Evolutionary conservation across 2,797 vertebrate genomes (phyloP), one percentile per base, ranked within the genome.

Genomic region (Tragopan temminckii): DNA sequence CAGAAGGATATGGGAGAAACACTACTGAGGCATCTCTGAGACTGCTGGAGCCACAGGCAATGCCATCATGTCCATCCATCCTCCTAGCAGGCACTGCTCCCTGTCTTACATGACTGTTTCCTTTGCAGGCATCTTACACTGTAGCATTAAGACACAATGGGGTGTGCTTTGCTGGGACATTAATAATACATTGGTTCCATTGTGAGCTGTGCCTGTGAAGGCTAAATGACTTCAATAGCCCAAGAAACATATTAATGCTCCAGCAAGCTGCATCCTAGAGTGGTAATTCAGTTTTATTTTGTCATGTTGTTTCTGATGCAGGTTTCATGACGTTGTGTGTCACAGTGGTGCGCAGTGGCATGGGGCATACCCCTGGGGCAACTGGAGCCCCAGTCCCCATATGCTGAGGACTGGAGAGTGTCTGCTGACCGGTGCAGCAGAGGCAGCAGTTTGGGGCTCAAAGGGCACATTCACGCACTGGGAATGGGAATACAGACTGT

Each of bases 271-370:
- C 91, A 97, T 96, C 95, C 7, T 13, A 88, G 95, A 94, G 92
- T 89, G 87, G 95, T 97, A 96, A 97, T 97, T 97, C 95, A 90
- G 91, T 91, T 97, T 95, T 93, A 96, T 97, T 96, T 95, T 97
- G 97, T 91, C 94, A 53, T 83, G 96, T 97, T 97, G 95, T 96
- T 96, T 97, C 97, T 96, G 96, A 95, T 5, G 31, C 90, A 92
- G 88, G 94, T 94, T 97, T 91, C 61, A 4, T 40, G 94, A 78
- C 76, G 38, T 78, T 90, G 62, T 64, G 40, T 85, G 81, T 89
- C 94, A 42, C 38, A 9, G 61, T 33, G 13, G 20, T 33, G 55
- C 13, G n/a, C n/a, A 33, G 31, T 9, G 13, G 55, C 5, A 12
- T 13, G 55, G 20, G 12, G 55, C 55, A 33, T 23, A 20, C 13